Evolutionary conservation across 2,113 vertebrate species (phyloP), one percentile per base, ranked within the genome.

Genomic region (Canis aureus): DNA sequence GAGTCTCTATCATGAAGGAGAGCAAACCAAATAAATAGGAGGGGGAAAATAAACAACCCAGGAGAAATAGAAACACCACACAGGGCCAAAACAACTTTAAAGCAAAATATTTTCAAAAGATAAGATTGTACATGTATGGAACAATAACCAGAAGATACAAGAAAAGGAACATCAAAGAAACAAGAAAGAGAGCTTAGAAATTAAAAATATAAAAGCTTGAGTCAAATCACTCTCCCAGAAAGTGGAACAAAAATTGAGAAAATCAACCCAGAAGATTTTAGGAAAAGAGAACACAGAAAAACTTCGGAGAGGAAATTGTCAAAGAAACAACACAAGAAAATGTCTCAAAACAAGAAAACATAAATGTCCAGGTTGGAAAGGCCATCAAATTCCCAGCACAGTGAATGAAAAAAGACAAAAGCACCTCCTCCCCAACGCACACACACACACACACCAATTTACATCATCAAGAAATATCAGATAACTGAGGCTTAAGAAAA

Each of bases 261-360:
- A 93, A 53, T 87, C 60, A 64, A 38, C 82, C 60, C 62, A 88
- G 32, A 88, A 80, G 17, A 79, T 96, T 96, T 20, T 76, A 87
- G 29, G 71, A 71, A 90, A 83, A 82, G 49, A 92, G n/a, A 87
- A 74, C 38, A 69, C 80, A 80, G 69, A 73, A 86, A 90, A 93
- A 76, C 8, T 67, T 82, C 22, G 16, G 35, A 64, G 38, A 84
- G 27, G 23, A 91, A 88, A 62, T 66, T 88, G 7, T 80, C 60
- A 95, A 93, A 79, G 51, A 53, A 96, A 74, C 92, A 92, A 86
- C 38, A 64, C 8, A 92, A 91, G 89, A 90, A 97, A 93, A 62
- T 93, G 27, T 95, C 27, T 19, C 4, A 16, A 84, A 74, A 88
- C 35, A 79, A 82, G 29, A 89, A 89, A 80, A 85, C 19, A 27